phyloP scores from a whole-genome alignment of 2,888 invertebrate genomes.

The Pristionchus exspectatus region DNA sequence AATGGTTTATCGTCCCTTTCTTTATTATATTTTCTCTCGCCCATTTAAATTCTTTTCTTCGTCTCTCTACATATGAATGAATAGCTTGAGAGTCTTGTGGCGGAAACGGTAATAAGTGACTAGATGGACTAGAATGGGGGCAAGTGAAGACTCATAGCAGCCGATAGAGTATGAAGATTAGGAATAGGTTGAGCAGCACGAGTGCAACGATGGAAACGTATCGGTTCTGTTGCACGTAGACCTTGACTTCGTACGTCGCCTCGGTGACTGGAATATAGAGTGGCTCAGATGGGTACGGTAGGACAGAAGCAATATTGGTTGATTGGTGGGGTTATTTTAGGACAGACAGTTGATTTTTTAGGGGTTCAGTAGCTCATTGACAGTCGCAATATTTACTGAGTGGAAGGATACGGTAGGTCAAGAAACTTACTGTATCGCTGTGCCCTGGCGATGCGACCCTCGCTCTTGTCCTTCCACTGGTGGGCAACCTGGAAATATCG shows the following conservation, averaged over 20 bases:
- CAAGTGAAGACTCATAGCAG: neutral
- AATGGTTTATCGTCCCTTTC: slow-evolving; percentile 45
- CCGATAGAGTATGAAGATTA: slow-evolving; percentile 46
- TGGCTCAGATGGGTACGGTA: too few species aligned
- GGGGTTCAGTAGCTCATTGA: too few species aligned
- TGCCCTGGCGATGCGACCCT: slow-evolving; percentile 39
- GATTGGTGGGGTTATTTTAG: too few species aligned
- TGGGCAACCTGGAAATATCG: slow-evolving; percentile 38
- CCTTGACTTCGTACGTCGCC: slow-evolving; percentile 23
- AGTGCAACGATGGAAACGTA: neutral
- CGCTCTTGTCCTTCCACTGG: slow-evolving; percentile 50
- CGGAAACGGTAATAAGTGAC: neutral
- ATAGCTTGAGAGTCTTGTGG: slow-evolving; percentile 52
- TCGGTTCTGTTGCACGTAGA: slow-evolving; percentile 34
- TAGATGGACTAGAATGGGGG: neutral
- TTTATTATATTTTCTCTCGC: slow-evolving; percentile 20
- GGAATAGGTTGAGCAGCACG: slow-evolving; percentile 36
- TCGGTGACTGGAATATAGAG: slow-evolving; percentile 2
- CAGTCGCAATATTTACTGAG: too few species aligned
- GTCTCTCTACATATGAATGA: slow-evolving; percentile 51
- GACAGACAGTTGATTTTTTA: too few species aligned
- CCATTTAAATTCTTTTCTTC: slow-evolving; percentile 9
- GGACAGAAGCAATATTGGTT: too few species aligned
- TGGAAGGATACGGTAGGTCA: too few species aligned
- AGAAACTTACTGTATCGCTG: slow-evolving; percentile 22